Evolutionary conservation across 2,797 vertebrate genomes (phyloP).

Genomic region (Orientallactaga sibirica): DNA sequence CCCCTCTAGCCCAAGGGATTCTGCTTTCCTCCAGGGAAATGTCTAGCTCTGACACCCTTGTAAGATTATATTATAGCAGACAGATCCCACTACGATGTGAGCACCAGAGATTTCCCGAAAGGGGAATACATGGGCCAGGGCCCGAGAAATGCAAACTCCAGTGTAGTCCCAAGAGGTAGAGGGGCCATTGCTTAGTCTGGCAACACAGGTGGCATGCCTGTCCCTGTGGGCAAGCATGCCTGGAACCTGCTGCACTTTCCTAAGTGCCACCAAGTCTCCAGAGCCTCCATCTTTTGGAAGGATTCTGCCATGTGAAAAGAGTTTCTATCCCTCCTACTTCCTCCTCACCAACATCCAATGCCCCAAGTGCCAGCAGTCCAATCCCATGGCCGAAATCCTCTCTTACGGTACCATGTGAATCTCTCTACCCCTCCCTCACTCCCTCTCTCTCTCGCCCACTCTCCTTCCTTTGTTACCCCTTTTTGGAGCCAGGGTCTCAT

Average conservation of each 20-base stretch:
- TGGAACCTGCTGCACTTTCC: not conserved
- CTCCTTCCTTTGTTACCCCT: not conserved
- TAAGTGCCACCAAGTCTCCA: not conserved
- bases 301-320: not conserved
- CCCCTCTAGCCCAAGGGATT: conserved; percentile 58
- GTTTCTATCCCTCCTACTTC: not conserved
- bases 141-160: conserved; percentile 51
- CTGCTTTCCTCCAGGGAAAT: conserved; percentile 52
- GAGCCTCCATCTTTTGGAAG: not conserved
- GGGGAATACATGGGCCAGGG: not conserved
- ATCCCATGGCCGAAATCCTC: not conserved
- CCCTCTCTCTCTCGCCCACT: not conserved
- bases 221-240: not conserved
- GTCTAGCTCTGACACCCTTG: conserved; percentile 46
- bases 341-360: not conserved
- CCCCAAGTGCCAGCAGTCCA: not conserved
- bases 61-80: conserved; percentile 25
- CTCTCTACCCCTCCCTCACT: not conserved
- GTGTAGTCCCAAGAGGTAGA: not conserved
- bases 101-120: conserved; percentile 53
- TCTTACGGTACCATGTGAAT: not conserved
- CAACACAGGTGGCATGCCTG: not conserved
- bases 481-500: not conserved
- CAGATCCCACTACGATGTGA: not conserved
- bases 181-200: not conserved